Conservation (phyloP, 2,888 invertebrate genomes). For the Macrophya annulata region DNA sequence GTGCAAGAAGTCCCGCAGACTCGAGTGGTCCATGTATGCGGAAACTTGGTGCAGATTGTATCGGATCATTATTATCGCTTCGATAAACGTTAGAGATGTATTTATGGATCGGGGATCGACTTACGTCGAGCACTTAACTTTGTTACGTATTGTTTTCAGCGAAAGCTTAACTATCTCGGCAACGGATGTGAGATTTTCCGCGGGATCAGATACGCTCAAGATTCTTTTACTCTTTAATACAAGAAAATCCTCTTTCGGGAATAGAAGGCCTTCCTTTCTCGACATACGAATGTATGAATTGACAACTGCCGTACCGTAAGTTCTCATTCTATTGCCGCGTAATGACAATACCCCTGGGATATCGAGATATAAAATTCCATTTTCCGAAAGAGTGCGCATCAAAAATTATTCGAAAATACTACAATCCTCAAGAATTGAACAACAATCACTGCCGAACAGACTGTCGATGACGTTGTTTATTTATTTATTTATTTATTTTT, state of each 20-base stretch:
- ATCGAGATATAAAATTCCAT: constrained; percentile 21
- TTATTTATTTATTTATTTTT: neutral
- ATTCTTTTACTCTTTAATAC: neutral
- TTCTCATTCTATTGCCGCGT: neutral
- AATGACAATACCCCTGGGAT: constrained; percentile 17
- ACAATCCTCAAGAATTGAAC: neutral
- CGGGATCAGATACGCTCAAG: constrained; percentile 32
- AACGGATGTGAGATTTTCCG: constrained; percentile 30
- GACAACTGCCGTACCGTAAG: constrained; percentile 8
- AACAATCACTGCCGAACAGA: neutral
- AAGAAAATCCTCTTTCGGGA: constrained; percentile 40
- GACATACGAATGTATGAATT: constrained; percentile 13
- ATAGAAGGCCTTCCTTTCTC: constrained; percentile 1
- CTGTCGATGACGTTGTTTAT: neutral
- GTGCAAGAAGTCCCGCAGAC: constrained; percentile 41
- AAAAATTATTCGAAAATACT: neutral
- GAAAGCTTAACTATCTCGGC: neutral
- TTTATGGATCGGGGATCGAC: constrained; percentile 48
- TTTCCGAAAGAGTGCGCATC: constrained; percentile 4
- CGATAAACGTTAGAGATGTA: constrained; percentile 44
- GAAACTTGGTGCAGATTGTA: constrained; percentile 46
- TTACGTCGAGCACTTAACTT: constrained; percentile 48
- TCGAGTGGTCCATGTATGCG: constrained; percentile 36
- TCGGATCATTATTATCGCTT: constrained; percentile 39
- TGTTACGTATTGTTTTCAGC: constrained; percentile 45